These are phyloP conservation scores for Psilanteris sp. DNA, from an alignment of 1,140 invertebrate genomes.

Conservation along the genomic window DNA sequence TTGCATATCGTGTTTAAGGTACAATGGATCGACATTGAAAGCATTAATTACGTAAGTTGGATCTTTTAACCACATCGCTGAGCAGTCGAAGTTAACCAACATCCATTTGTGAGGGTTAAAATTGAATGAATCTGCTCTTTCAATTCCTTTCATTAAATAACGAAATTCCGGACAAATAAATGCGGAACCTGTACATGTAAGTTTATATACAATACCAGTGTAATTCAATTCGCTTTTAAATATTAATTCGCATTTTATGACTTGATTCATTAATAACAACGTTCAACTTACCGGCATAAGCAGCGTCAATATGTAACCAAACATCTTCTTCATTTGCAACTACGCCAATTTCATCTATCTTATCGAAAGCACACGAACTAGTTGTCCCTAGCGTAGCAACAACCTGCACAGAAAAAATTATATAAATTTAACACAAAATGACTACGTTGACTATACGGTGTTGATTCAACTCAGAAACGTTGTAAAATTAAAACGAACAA, in stretches of 20 bases:
- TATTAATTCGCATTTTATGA: too few species aligned
- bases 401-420: too few species aligned
- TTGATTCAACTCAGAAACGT: too few species aligned
- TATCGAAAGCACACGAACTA: constrained; percentile 95
- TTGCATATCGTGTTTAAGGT: constrained; percentile 94
- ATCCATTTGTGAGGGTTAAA: constrained; percentile 97
- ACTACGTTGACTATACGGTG: too few species aligned
- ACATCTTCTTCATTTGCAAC: constrained; percentile 88
- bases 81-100: constrained; percentile 95
- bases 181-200: constrained; percentile 83
- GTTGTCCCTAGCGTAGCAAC: constrained; percentile 95
- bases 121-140: constrained; percentile 92
- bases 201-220: too few species aligned
- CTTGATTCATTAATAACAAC: too few species aligned
- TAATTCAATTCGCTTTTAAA: too few species aligned
- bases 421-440: too few species aligned
- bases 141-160: constrained; percentile 88
- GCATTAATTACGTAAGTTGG: constrained; percentile 94
- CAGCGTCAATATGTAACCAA: constrained; percentile 94
- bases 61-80: constrained; percentile 93
- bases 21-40: constrained; percentile 98
- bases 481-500: too few species aligned
- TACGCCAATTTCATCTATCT: constrained; percentile 88
- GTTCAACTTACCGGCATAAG: constrained; percentile 86
- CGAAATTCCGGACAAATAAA: constrained; percentile 95